Evolutionary conservation across 2,888 invertebrate species (phyloP).

Genomic region (Acleris literana): DNA sequence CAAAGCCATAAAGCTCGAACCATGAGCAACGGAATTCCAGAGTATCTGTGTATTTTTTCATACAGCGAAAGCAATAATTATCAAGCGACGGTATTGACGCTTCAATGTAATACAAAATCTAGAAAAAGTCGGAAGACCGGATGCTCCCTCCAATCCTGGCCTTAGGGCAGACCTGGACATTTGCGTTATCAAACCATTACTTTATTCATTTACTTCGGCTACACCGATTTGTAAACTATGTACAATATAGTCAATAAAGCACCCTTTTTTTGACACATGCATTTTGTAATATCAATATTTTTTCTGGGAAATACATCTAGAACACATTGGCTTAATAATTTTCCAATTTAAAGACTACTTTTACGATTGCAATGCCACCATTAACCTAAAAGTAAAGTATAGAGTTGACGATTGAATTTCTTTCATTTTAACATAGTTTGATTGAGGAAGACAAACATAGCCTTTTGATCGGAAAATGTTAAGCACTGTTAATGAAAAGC

Average conservation of each 20-base stretch:
- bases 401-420: neutral
- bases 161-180: too few species aligned
- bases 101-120: too few species aligned
- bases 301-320: constrained; percentile 53
- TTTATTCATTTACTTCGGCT: neutral
- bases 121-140: too few species aligned
- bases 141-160: too few species aligned
- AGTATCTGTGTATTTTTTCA: too few species aligned
- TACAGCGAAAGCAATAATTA: too few species aligned
- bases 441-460: neutral
- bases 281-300: constrained; percentile 58
- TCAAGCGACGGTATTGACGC: too few species aligned
- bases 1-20: neutral
- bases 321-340: constrained; percentile 40
- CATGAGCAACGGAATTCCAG: too few species aligned
- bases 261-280: constrained; percentile 74
- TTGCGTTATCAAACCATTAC: neutral
- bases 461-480: constrained; percentile 37
- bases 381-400: constrained; percentile 7
- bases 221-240: constrained; percentile 45
- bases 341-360: constrained; percentile 37
- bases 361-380: constrained; percentile 7
- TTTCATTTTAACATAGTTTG: too few species aligned
- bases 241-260: constrained; percentile 65
- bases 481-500: constrained; percentile 57